Evolutionary conservation across 2,888 invertebrate species (phyloP), one percentile per base, ranked within the genome.

Genomic region (Silvanus unidentatus): DNA sequence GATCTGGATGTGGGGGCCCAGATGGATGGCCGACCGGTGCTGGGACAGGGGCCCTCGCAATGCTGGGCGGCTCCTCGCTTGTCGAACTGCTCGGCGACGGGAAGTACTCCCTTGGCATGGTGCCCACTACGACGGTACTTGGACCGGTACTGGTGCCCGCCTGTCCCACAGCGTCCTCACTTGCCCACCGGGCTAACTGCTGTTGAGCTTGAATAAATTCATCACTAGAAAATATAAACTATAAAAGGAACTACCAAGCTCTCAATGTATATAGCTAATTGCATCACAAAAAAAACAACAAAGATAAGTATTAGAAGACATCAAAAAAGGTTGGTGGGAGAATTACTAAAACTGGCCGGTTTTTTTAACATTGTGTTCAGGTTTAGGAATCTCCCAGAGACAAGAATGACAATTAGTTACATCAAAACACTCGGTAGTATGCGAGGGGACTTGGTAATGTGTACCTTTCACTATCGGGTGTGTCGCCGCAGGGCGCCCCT

Each of bases 201-300:
- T 86, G 89, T 86, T 88, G 90, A 88, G 90, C 89, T 88, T 90
- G 88, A 88, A 89, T 88, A 88, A 89, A 90, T 84, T 88, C 88
- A 88, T 88, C 89, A 88, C 89, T 90, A 88, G 84, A 88, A 88
- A 87, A 86, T 52, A 86, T 84, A 82, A 84, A 83, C 80, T 79
- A 80, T 81, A 81, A 22, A 80, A 77, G 79, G 80, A 72, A 75
- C 80, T 80, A 81, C 80, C 64, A 66, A 56, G 45, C 53, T 50
- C 57, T 59, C 27, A 22, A 4, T n/a, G n/a, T 3, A 22, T 22
- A 22, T 22, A 13, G 16, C 27, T 42, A 39, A 32, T 32, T 30
- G 40, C 9, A 48, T n/a, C 37, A 16, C 37, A 16, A 5, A 37
- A 5, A 37, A n/a, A 3, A 12, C 32, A 32, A 32, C 10, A 28